A percentile compares a stretch with the other conserved stretches of the same genome.
Evolutionary conservation across 2,113 vertebrate species (phyloP).

Genomic region (Canis aureus): DNA sequence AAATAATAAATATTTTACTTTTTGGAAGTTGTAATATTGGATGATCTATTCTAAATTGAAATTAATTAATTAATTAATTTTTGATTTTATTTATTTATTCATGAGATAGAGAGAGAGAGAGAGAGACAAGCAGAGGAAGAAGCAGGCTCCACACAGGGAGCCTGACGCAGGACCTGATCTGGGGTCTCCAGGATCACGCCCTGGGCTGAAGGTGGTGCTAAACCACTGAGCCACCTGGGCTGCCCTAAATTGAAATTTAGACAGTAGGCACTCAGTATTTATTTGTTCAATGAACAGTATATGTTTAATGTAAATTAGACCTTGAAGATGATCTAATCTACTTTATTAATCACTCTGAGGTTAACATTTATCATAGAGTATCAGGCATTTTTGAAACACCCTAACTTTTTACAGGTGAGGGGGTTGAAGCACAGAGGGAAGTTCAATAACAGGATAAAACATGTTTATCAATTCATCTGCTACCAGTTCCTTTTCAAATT

Average conservation of each 20-base stretch:
- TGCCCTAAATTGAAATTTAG: not conserved
- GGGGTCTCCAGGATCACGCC: too few species aligned
- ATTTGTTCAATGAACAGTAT: not conserved
- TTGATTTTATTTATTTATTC: too few species aligned
- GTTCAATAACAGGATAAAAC: not conserved
- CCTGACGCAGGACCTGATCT: too few species aligned
- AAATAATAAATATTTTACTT: not conserved
- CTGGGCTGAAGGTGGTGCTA: too few species aligned
- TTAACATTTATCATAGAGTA: not conserved
- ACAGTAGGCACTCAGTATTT: not conserved
- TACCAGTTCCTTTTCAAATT: not conserved
- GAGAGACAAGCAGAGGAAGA: too few species aligned
- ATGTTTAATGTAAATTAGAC: constrained; percentile 11
- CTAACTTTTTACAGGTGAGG: not conserved
- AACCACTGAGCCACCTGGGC: too few species aligned
- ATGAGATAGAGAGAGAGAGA: too few species aligned
- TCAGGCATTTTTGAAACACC: not conserved
- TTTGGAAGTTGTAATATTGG: constrained; percentile 12
- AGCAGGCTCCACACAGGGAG: too few species aligned
- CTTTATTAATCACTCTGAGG: not conserved
- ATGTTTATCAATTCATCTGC: not conserved
- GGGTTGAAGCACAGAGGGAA: not conserved
- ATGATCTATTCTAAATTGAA: not conserved
- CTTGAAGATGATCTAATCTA: not conserved
- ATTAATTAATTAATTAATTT: not conserved